Conservation (phyloP, 2,888 invertebrate species). For the Tuberolachnus salignus region DNA sequence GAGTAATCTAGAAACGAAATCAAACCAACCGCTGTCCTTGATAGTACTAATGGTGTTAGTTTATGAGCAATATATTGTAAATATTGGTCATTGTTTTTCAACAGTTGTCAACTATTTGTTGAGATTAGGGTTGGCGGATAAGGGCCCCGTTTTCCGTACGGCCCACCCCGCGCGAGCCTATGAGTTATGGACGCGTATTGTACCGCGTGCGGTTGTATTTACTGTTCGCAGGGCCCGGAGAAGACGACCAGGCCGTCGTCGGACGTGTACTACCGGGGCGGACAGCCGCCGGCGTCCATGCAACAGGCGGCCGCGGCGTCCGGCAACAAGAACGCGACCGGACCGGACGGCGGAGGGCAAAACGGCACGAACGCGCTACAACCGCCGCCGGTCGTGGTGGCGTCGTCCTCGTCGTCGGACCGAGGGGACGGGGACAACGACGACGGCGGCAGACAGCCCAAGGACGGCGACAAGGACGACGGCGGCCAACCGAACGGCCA, state of each 20-base stretch:
- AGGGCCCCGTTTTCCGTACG: no score
- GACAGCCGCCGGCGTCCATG: slow-evolving; percentile 9
- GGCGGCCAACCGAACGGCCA: slow-evolving; percentile 60
- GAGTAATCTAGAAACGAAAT: no score
- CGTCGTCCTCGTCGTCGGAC: slow-evolving; percentile 61
- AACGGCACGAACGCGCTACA: slow-evolving; percentile 55
- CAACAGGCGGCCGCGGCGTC: slow-evolving; percentile 2
- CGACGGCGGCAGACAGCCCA: slow-evolving; percentile 25
- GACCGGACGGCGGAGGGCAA: slow-evolving; percentile 17
- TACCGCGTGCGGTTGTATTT: not conserved
- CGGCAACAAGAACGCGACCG: slow-evolving; percentile 37
- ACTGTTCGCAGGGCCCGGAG: slow-evolving; percentile 19
- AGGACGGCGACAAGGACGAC: not conserved
- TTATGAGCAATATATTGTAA: no score
- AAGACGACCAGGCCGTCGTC: slow-evolving; percentile 33
- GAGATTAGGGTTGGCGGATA: no score
- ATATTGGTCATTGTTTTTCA: no score
- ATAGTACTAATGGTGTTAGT: no score
- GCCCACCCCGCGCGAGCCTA: no score
- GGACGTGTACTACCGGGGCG: slow-evolving; percentile 41
- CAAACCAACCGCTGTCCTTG: no score
- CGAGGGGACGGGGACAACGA: slow-evolving; percentile 59
- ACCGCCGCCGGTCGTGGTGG: slow-evolving; percentile 60
- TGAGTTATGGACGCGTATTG: not conserved
- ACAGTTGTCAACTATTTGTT: no score